These are phyloP conservation scores for Odocoileus hemionus DNA, from an alignment of 2,113 vertebrate genomes.

Conservation along the genomic window DNA sequence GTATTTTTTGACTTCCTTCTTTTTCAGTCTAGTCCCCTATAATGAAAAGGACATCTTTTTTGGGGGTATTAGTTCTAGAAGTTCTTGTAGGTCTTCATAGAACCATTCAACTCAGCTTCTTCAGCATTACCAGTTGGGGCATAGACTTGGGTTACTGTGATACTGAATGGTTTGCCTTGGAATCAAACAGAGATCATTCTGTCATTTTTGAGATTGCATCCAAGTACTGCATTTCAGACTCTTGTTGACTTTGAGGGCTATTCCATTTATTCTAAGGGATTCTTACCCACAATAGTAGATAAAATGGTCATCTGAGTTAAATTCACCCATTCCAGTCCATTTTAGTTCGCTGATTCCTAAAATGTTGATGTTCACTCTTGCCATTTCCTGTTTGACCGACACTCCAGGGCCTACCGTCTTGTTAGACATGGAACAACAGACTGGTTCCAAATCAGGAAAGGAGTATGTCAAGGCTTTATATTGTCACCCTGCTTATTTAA, in stretches of 20 bases:
- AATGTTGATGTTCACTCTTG: background rate
- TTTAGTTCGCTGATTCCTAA: background rate
- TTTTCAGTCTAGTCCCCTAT: background rate
- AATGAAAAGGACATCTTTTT: background rate
- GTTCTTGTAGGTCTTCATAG: background rate
- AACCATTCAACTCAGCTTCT: background rate
- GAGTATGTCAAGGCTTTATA: background rate
- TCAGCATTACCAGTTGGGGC: background rate
- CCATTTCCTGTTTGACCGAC: background rate
- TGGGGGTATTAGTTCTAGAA: background rate
- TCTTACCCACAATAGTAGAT: background rate
- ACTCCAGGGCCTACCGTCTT: background rate
- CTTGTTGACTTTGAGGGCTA: background rate
- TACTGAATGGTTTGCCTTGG: background rate
- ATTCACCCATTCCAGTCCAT: background rate
- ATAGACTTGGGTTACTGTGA: background rate
- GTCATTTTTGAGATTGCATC: background rate
- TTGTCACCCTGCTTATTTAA: background rate
- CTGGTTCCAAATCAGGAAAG: background rate
- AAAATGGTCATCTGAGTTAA: background rate
- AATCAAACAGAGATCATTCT: background rate
- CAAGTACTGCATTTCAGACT: background rate
- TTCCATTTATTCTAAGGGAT: background rate
- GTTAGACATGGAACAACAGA: background rate
- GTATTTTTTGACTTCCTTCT: background rate